Conservation (phyloP, 2,113 vertebrate species). For the Electrona antarctica region DNA sequence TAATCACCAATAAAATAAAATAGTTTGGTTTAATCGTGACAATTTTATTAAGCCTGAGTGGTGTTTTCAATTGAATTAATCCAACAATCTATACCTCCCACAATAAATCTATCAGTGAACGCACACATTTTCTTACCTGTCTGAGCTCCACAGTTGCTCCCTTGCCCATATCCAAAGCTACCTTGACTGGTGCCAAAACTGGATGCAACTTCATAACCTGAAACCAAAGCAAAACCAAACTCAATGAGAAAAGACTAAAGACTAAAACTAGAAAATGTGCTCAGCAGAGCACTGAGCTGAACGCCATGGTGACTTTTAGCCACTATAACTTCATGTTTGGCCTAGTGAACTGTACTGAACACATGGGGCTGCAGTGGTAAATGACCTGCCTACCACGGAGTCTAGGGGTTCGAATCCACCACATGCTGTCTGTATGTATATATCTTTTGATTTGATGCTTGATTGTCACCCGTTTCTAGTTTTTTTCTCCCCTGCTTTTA, state of each 20-base stretch:
- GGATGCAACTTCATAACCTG: conserved; percentile 96
- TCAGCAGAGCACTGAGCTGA: not conserved
- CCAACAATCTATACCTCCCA: not conserved
- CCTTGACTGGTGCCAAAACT: conserved; percentile 88
- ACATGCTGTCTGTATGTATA: too few species aligned
- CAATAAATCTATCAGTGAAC: not conserved
- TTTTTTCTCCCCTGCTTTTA: too few species aligned
- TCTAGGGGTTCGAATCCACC: too few species aligned
- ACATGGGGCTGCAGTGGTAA: too few species aligned
- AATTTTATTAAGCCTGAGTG: not conserved
- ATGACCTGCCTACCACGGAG: too few species aligned
- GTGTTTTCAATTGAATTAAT: not conserved
- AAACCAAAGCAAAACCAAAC: conserved; percentile 15
- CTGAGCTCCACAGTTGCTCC: conserved; percentile 87
- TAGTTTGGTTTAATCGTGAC: not conserved
- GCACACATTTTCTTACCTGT: conserved; percentile 77
- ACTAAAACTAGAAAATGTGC: not conserved
- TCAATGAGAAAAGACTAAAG: not conserved
- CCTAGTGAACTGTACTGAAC: too few species aligned
- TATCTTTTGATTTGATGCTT: too few species aligned
- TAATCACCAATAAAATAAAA: not conserved
- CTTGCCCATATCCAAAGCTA: conserved; percentile 87
- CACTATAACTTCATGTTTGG: too few species aligned
- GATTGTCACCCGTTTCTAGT: too few species aligned
- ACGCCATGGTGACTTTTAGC: too few species aligned